Conservation (phyloP, 2,797 vertebrate genomes). For the Tadarida brasiliensis region DNA sequence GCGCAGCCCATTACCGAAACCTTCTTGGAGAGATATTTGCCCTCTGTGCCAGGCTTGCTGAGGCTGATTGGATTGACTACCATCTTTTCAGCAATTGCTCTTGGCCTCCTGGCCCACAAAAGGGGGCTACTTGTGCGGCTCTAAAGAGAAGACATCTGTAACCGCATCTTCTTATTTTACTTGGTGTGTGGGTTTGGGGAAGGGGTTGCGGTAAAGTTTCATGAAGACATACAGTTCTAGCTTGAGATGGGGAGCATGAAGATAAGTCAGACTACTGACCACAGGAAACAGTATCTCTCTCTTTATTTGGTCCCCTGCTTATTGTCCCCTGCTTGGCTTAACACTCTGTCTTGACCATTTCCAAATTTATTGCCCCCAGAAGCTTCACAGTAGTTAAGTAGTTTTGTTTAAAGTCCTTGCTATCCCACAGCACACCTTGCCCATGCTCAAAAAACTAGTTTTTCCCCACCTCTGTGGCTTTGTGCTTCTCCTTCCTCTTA, state of each 20-base stretch:
- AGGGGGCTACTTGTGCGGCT: conserved; percentile 89
- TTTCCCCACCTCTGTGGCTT: not conserved
- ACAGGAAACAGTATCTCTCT: not conserved
- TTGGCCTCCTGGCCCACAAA: conserved; percentile 90
- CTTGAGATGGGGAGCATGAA: not conserved
- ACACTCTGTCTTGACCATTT: not conserved
- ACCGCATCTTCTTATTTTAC: conserved; percentile 29
- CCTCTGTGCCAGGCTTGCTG: conserved; percentile 94
- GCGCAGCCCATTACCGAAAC: conserved; percentile 90
- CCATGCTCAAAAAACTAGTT: not conserved
- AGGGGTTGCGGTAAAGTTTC: not conserved
- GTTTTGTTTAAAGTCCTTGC: conserved; percentile 4
- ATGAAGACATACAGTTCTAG: not conserved
- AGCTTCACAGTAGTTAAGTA: conserved; percentile 17
- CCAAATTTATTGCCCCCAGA: not conserved
- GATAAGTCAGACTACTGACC: not conserved
- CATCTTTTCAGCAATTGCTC: conserved; percentile 88
- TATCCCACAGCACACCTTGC: not conserved
- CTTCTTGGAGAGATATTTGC: conserved; percentile 96
- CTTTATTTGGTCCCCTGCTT: not conserved
- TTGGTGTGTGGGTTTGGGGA: conserved; percentile 47
- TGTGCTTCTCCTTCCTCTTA: conserved; percentile 18
- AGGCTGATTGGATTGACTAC: conserved; percentile 91
- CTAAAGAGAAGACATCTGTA: conserved; percentile 77
- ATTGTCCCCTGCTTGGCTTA: not conserved